Evolutionary conservation across 1,140 invertebrate species (phyloP).

Genomic region (Pseudachorutes palmiensis): DNA sequence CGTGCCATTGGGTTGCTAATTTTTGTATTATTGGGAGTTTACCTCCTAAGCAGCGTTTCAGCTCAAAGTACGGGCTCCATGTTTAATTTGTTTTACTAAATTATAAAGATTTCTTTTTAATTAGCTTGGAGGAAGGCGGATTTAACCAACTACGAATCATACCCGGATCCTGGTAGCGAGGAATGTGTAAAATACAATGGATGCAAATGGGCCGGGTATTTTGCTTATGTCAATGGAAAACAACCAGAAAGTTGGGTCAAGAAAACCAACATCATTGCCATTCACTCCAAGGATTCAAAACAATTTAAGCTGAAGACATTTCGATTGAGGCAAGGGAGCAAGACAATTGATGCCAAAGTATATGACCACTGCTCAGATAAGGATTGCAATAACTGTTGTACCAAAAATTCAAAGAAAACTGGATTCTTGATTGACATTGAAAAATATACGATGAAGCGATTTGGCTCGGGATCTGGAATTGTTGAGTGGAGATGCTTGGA

Average conservation of each 20-base stretch:
- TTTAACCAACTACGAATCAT: slow-evolving; percentile 23
- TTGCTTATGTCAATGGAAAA: slow-evolving; percentile 21
- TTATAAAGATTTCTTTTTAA: neutral
- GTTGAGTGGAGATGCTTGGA: slow-evolving; percentile 25
- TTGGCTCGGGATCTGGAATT: slow-evolving; percentile 11
- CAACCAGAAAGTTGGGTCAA: slow-evolving; percentile 18
- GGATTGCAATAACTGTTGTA: slow-evolving; percentile 21
- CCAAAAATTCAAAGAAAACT: slow-evolving; percentile 14
- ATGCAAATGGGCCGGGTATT: slow-evolving; percentile 13
- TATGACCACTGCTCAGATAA: slow-evolving; percentile 21
- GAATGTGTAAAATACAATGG: slow-evolving; percentile 25
- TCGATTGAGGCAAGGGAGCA: slow-evolving; percentile 8
- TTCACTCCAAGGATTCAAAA: slow-evolving; percentile 7
- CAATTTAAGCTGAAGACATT: slow-evolving; percentile 15
- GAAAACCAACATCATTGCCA: slow-evolving; percentile 19
- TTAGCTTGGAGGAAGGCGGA: slow-evolving; percentile 15
- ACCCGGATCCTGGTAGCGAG: slow-evolving; percentile 4
- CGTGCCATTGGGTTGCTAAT: no score
- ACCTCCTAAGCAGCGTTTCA: no score
- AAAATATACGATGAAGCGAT: slow-evolving; percentile 18
- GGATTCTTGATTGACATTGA: slow-evolving; percentile 28
- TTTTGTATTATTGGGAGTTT: no score
- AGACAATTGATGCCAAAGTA: slow-evolving; percentile 19
- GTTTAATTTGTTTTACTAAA: no score
- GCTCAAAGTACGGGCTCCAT: no score